Percentiles rank a stretch among this genome's conserved stretches.
Evolutionary conservation across 2,888 invertebrate species (phyloP).

Genomic region (Drosophila barbarae): DNA sequence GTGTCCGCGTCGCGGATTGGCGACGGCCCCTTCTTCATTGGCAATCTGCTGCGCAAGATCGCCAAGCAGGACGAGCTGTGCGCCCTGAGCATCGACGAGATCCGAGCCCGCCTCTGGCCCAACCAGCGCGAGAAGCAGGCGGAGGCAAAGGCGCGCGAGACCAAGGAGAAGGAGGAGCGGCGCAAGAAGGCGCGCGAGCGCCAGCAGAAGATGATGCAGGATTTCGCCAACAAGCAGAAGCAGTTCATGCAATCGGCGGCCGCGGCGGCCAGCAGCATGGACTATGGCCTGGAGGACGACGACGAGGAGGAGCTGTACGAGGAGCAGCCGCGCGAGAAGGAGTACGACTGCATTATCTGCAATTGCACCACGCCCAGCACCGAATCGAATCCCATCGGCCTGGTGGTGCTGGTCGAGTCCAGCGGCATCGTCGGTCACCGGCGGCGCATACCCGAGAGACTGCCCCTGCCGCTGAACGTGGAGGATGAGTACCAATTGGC

Average conservation of each 20-base stretch:
- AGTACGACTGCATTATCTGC: slow-evolving; percentile 98
- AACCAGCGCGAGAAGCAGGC: slow-evolving; percentile 89
- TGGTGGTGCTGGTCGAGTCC: slow-evolving; percentile 91
- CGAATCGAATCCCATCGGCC: slow-evolving; percentile 90
- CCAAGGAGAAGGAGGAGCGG: slow-evolving; percentile 89
- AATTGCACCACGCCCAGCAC: slow-evolving; percentile 93
- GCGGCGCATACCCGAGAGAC: slow-evolving; percentile 78
- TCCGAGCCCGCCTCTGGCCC: slow-evolving; percentile 89
- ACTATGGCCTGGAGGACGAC: slow-evolving; percentile 75
- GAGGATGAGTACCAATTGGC: slow-evolving; percentile 83
- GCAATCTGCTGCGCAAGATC: slow-evolving; percentile 88
- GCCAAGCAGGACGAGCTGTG: slow-evolving; percentile 86
- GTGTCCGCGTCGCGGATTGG: slow-evolving; percentile 82
- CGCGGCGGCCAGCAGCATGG: slow-evolving; percentile 81
- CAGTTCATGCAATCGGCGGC: slow-evolving; percentile 91
- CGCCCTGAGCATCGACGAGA: slow-evolving; percentile 85
- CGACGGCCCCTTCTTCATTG: slow-evolving; percentile 93
- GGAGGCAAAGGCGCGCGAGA: slow-evolving; percentile 84
- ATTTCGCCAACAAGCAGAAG: slow-evolving; percentile 94
- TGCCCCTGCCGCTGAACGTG: slow-evolving; percentile 83
- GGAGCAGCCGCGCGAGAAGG: slow-evolving; percentile 83
- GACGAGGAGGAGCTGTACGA: slow-evolving; percentile 84
- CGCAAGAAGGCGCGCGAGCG: slow-evolving; percentile 91
- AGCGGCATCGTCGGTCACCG: slow-evolving; percentile 93
- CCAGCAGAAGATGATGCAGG: slow-evolving; percentile 94